Evolutionary conservation across 2,888 invertebrate genomes (phyloP).

Genomic region (Agonopterix arenella): DNA sequence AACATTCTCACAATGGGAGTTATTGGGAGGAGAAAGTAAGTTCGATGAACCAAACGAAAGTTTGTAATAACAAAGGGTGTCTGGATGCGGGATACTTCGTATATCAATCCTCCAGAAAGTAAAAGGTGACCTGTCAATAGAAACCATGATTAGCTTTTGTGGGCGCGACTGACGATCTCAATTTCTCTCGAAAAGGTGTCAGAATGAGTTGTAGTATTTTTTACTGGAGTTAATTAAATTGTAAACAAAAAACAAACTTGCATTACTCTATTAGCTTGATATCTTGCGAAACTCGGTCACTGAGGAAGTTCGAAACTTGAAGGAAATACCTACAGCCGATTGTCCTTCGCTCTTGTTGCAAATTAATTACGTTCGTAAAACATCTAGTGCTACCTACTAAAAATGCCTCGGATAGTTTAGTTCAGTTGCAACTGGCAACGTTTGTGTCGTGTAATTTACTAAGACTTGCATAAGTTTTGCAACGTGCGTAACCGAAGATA

Average conservation of each 20-base stretch:
- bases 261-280: no score
- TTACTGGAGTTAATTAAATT: no score
- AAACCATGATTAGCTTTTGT: not conserved
- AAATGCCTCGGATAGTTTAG: no score
- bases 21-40: conserved; percentile 65
- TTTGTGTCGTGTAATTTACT: conserved; percentile 5
- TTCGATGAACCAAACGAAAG: conserved; percentile 74
- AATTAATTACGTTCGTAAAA: no score
- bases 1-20: conserved; percentile 53
- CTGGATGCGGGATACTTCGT: conserved; percentile 27
- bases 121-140: conserved; percentile 34
- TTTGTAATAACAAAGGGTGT: conserved; percentile 45
- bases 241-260: no score
- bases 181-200: not conserved
- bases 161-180: conserved; percentile 1
- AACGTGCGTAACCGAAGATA: conserved; percentile 7
- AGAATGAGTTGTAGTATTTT: no score
- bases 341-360: no score
- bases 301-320: no score
- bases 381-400: no score
- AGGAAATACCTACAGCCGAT: no score
- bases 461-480: conserved; percentile 7
- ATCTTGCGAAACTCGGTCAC: no score
- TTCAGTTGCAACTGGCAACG: conserved; percentile 1
- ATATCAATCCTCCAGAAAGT: conserved; percentile 44